Evolutionary conservation across 1,140 invertebrate genomes (phyloP).

Genomic region (Ceratina japonica): DNA sequence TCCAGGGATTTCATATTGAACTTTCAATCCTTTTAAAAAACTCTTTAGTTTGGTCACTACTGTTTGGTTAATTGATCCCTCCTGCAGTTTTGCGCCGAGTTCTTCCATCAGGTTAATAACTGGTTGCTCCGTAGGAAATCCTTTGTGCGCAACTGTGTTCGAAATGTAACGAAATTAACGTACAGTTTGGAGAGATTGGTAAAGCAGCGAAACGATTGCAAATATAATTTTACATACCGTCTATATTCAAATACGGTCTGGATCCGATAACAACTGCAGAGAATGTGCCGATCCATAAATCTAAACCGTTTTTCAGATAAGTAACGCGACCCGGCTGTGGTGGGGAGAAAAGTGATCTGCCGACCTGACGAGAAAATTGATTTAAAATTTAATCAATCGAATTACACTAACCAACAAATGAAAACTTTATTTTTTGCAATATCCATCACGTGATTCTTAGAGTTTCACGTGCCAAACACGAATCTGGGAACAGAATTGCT

Average conservation of each 20-base stretch:
- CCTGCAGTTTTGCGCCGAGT: conserved; percentile 49
- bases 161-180: conserved; percentile 38
- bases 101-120: conserved; percentile 64
- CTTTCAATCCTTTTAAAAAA: conserved; percentile 72
- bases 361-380: conserved; percentile 70
- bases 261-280: conserved; percentile 87
- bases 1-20: conserved; percentile 79
- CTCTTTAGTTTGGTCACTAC: no score
- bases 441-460: no score
- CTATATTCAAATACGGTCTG: conserved; percentile 87
- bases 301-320: conserved; percentile 83
- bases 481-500: no score
- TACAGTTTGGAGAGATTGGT: conserved; percentile 9
- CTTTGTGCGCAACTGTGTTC: conserved; percentile 83
- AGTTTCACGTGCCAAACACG: no score
- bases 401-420: no score
- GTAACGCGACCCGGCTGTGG: conserved; percentile 29
- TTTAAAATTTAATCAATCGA: background rate
- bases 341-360: conserved; percentile 79
- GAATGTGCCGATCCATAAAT: conserved; percentile 87
- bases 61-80: no score
- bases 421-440: no score
- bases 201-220: conserved; percentile 1
- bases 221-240: conserved; percentile 79
- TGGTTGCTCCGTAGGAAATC: conserved; percentile 80